Percentiles rank a stretch among this genome's conserved stretches.
Evolutionary conservation across 2,113 vertebrate genomes (phyloP).

Genomic region (Ceratotherium simum): DNA sequence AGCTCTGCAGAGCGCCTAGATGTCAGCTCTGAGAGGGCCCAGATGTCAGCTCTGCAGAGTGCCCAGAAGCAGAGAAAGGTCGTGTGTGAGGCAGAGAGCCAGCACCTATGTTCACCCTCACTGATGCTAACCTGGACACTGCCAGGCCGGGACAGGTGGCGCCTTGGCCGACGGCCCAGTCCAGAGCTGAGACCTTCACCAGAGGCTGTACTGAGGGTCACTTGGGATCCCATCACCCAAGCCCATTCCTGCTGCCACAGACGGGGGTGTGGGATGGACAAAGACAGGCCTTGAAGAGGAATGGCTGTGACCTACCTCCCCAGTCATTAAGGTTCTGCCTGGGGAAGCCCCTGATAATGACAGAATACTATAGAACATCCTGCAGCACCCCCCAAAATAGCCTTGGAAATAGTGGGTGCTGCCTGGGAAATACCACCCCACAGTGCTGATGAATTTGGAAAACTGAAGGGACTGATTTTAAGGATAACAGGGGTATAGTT

Average conservation of each 20-base stretch:
- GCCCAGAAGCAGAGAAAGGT: background rate
- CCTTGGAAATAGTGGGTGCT: background rate
- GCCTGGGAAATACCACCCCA: background rate
- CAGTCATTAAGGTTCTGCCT: background rate
- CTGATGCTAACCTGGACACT: rapidly evolving
- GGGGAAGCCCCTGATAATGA: background rate
- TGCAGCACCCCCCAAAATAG: background rate
- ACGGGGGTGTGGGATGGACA: rapidly evolving
- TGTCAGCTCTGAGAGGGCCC: background rate
- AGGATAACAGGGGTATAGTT: background rate
- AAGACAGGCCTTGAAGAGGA: background rate
- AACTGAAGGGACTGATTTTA: background rate
- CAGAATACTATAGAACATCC: rapidly evolving
- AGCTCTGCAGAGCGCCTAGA: background rate
- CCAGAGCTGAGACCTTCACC: background rate
- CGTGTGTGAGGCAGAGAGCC: background rate
- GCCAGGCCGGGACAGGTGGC: background rate
- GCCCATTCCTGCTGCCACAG: background rate
- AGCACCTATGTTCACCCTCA: background rate
- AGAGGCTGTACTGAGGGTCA: background rate
- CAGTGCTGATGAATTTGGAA: background rate
- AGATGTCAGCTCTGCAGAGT: no score
- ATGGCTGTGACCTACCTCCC: background rate
- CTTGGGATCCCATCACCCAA: background rate
- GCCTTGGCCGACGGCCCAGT: no score